Conservation (phyloP, 37 sponge, comb jelly and placozoan genomes). For the Spongilla lacustris region DNA sequence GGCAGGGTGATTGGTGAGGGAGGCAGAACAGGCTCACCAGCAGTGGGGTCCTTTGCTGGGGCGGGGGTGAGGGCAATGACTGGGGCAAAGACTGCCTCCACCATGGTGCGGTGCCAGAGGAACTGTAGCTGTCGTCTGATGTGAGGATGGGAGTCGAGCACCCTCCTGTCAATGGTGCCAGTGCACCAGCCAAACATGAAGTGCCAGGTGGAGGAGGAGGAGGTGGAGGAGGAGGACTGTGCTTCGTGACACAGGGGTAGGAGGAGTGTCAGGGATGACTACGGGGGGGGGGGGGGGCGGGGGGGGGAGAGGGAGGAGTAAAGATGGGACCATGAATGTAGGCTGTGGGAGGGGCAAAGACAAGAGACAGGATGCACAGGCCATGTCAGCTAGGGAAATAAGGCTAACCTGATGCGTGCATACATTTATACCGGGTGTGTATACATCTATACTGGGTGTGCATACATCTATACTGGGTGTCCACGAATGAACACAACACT, state of each 20-base stretch:
- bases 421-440: not conserved
- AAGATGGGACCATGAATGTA: not conserved
- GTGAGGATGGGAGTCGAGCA: conserved; percentile 26
- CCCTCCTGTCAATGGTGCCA: conserved; percentile 49
- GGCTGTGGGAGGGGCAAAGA: not conserved
- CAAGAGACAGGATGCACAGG: not conserved
- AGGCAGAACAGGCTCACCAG: too few relatives aligned
- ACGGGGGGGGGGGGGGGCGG: not conserved
- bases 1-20: too few relatives aligned
- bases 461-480: not conserved
- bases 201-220: conserved; percentile 58
- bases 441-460: not conserved
- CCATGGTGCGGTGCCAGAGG: conserved; percentile 44
- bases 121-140: conserved; percentile 51
- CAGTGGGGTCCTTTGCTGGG: too few relatives aligned
- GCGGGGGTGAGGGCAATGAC: conserved; percentile 60
- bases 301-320: not conserved
- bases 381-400: too few relatives aligned
- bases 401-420: not conserved
- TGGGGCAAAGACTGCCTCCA: conserved; percentile 57
- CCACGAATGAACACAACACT: not conserved
- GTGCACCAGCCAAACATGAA: conserved; percentile 73
- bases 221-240: too few relatives aligned
- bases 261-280: not conserved
- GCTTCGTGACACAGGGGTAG: not conserved